Conservation (phyloP, 2,797 vertebrate genomes). For the Hydrocynus forskahlii region DNA sequence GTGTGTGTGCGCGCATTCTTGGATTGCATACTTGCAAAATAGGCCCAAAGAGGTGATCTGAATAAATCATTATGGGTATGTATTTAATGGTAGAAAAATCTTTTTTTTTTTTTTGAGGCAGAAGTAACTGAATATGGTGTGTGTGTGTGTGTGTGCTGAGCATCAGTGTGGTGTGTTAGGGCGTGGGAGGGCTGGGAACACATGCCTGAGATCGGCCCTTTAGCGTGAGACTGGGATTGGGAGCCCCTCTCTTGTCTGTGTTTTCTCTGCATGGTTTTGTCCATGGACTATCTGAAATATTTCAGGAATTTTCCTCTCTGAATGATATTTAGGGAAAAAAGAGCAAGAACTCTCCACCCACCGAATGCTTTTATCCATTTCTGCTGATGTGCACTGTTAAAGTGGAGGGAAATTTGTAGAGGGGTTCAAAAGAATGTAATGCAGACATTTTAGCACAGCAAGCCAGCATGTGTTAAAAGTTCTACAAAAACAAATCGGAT, state of each 20-base stretch:
- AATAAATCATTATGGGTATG: too few relatives aligned
- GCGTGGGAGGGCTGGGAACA: constrained; percentile 56
- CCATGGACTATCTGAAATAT: constrained; percentile 77
- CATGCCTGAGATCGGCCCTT: constrained; percentile 50
- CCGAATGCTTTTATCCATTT: not conserved
- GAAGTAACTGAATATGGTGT: not conserved
- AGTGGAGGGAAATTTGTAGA: not conserved
- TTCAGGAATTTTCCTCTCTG: constrained; percentile 74
- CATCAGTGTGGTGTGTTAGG: constrained; percentile 11
- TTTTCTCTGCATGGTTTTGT: constrained; percentile 79
- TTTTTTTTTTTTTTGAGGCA: too few relatives aligned
- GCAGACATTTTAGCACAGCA: too few relatives aligned
- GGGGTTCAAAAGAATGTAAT: too few relatives aligned
- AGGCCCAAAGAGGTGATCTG: not conserved
- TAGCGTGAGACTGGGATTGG: constrained; percentile 68
- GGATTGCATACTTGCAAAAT: too few relatives aligned
- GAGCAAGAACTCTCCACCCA: not conserved
- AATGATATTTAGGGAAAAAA: not conserved
- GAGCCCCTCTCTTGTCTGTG: constrained; percentile 75
- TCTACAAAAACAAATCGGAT: too few relatives aligned
- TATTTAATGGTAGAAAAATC: too few relatives aligned
- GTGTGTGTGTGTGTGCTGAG: constrained; percentile 25
- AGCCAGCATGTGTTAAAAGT: too few relatives aligned
- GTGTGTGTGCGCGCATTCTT: too few relatives aligned
- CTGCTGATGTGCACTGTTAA: not conserved